Percentiles rank a stretch among this genome's conserved stretches.
phyloP scores from a whole-genome alignment of 35 echinoderm and acorn worm genomes.

The Lytechinus variegatus region DNA sequence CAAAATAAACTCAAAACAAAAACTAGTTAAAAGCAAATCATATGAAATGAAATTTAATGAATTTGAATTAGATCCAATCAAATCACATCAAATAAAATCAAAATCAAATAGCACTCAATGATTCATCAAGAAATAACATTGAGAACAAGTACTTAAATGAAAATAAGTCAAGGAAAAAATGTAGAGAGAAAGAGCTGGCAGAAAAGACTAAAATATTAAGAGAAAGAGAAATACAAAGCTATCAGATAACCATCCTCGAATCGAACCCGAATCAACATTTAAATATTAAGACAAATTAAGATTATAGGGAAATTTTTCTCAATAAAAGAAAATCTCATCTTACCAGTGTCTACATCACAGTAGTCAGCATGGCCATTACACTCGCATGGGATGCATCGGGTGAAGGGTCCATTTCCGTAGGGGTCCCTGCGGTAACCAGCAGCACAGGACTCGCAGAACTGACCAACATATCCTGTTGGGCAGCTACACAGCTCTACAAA shows the following conservation, averaged over 20 bases:
- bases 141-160: not conserved
- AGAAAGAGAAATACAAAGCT: not conserved
- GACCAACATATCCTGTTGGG: conserved; percentile 86
- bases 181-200: not conserved
- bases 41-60: too few species aligned
- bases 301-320: not conserved
- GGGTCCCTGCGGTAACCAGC: conserved; percentile 80
- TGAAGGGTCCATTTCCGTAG: conserved; percentile 72
- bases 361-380: conserved; percentile 88
- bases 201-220: not conserved
- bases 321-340: not conserved
- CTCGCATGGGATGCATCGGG: conserved; percentile 90
- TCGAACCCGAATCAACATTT: not conserved
- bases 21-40: too few species aligned
- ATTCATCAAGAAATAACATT: not conserved
- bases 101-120: too few species aligned
- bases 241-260: not conserved
- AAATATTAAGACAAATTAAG: too few species aligned
- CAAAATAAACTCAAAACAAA: too few species aligned
- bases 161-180: not conserved
- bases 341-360: conserved; percentile 88
- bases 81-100: too few species aligned
- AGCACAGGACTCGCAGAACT: conserved; percentile 96
- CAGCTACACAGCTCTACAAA: conserved; percentile 93
- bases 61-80: too few species aligned